Base-by-base conservation (phyloP, 2,888 invertebrate genomes). In the Agrilus cyanescens region DNA sequence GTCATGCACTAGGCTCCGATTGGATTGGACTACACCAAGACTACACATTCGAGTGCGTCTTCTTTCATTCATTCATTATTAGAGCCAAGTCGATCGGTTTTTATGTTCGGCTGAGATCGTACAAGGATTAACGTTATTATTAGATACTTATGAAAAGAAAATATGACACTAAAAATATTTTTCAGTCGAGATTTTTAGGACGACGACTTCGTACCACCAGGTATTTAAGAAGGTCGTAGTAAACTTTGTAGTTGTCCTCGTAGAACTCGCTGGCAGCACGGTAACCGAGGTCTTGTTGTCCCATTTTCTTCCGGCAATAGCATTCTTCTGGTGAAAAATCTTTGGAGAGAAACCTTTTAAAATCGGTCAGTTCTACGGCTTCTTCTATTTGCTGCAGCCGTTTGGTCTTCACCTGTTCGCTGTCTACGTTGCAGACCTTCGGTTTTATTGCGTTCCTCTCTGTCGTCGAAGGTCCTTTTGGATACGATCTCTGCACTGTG, bases 341-440 rank as follows among this genome's bases (percentile, higher is more conserved):
- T 62, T 79, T 79, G 49, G 78, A 68, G 62, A 76, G 75, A 74
- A 76, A 74, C 74, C 75, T 72, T 68, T 74, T 71, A 70, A 76
- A 74, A 68, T 76, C 73, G 30, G 67, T 66, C 62, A 74, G 71
- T 72, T 73, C 68, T 53, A 71, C 66, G 73, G 76, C 73, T 73
- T 75, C 75, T 52, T 71, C 69, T 64, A 76, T 75, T 64, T 72
- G 69, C 60, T 68, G 62, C 61, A 76, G 49, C 45, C 54, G 53
- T 37, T 52, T 52, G 44, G 50, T 57, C 25, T 49, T 51, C 42
- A 54, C 56, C 40, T 55, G 55, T 30, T 48, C 38, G 44, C 55
- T 58, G 35, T 49, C 51, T 44, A 53, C 56, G 18, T 57, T 52
- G 15, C 47, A 72, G 65, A 67, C 71, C 43, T 49, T 54, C 36